These are phyloP conservation scores for Murina feae DNA, from an alignment of 2,113 vertebrate species.

Conservation along the genomic window DNA sequence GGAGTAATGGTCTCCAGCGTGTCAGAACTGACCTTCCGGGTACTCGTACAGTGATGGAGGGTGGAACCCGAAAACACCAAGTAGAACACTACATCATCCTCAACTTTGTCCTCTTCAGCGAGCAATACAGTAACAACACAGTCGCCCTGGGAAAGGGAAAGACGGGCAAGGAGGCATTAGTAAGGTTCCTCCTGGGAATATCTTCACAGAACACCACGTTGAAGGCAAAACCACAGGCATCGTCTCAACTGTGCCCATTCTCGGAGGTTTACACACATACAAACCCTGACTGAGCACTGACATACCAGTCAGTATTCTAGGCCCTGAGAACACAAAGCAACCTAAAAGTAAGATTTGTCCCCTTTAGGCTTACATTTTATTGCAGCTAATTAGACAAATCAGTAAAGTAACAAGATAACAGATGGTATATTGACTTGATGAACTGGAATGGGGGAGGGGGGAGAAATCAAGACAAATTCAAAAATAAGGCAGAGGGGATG, in stretches of 20 bases:
- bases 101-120: constrained; percentile 84
- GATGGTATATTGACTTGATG: background rate
- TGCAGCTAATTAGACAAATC: background rate
- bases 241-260: background rate
- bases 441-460: background rate
- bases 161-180: background rate
- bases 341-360: background rate
- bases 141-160: constrained; percentile 83
- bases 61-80: constrained; percentile 92
- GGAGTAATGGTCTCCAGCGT: constrained; percentile 93
- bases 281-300: background rate
- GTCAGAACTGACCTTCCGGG: constrained; percentile 86
- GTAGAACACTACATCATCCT: constrained; percentile 91
- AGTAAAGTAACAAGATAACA: background rate
- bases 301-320: background rate
- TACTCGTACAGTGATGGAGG: constrained; percentile 91
- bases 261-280: background rate
- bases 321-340: background rate
- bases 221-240: background rate
- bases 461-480: background rate
- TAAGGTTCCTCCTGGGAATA: background rate
- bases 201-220: background rate
- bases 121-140: constrained; percentile 92
- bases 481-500: background rate
- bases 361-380: background rate